Conservation (phyloP, 2,797 vertebrate genomes). For the Threskiornis aethiopicus region DNA sequence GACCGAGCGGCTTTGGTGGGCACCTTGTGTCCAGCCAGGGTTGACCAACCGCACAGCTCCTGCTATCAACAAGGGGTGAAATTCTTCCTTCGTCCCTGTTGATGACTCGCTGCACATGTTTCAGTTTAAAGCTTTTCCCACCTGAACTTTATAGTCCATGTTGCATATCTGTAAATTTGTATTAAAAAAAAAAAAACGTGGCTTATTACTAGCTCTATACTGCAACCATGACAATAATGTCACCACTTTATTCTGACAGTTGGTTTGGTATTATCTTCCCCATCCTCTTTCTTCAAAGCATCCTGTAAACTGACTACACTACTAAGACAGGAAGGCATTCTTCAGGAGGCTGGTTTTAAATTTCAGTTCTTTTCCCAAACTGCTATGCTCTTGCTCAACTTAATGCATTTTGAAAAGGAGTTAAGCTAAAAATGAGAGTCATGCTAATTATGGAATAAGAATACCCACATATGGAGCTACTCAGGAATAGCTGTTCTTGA, state of each 20-base stretch:
- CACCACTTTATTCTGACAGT: background rate
- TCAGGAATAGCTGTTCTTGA: background rate
- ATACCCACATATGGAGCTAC: background rate
- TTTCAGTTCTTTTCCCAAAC: background rate
- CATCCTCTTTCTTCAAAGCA: background rate
- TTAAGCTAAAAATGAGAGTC: background rate
- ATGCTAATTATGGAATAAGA: background rate
- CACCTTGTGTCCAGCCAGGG: background rate
- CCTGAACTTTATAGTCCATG: background rate
- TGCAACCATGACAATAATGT: background rate
- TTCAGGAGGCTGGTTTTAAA: background rate
- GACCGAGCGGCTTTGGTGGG: background rate
- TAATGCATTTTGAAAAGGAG: background rate
- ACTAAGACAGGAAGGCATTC: background rate
- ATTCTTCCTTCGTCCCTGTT: background rate
- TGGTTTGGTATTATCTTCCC: background rate
- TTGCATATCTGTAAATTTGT: background rate
- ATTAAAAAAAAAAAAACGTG: background rate
- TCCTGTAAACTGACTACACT: background rate
- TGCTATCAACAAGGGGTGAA: background rate
- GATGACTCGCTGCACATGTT: background rate
- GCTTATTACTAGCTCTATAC: background rate
- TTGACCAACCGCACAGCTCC: background rate
- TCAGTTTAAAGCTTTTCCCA: background rate
- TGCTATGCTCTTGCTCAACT: background rate